These are phyloP conservation scores for Euleptes europaea DNA, from an alignment of 2,113 vertebrate genomes.

Conservation along the genomic window DNA sequence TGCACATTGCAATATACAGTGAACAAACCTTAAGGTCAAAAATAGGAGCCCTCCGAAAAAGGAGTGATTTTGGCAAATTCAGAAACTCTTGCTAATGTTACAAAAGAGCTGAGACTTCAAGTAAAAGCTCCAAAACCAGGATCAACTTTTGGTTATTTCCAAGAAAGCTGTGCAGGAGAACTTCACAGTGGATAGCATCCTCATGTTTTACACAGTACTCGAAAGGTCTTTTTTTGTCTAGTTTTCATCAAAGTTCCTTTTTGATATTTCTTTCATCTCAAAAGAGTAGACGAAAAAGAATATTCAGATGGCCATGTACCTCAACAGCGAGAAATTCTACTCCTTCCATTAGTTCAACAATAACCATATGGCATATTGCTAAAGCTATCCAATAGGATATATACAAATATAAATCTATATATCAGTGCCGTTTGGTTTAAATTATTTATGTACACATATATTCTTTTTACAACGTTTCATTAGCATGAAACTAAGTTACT, in stretches of 20 bases:
- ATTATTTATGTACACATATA: slow-evolving; percentile 74
- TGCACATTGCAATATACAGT: slow-evolving; percentile 64
- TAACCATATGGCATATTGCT: slow-evolving; percentile 67
- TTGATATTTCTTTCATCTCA: slow-evolving; percentile 46
- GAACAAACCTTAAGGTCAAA: slow-evolving; percentile 79
- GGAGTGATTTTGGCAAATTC: slow-evolving; percentile 68
- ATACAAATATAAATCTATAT: slow-evolving; percentile 33
- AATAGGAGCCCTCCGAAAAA: slow-evolving; percentile 74
- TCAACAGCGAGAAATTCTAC: slow-evolving; percentile 51
- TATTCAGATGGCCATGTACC: slow-evolving; percentile 45
- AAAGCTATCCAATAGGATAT: slow-evolving; percentile 83
- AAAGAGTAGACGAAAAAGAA: slow-evolving; percentile 48
- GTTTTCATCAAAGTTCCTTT: slow-evolving; percentile 51
- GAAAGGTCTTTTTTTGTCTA: slow-evolving; percentile 43
- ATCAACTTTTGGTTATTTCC: slow-evolving; percentile 20
- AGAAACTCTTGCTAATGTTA: slow-evolving; percentile 56
- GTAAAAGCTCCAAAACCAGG: slow-evolving; percentile 37
- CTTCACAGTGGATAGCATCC: neutral
- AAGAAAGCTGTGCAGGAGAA: neutral
- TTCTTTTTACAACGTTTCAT: slow-evolving; percentile 77
- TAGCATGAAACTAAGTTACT: slow-evolving; percentile 76
- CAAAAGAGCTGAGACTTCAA: slow-evolving; percentile 51
- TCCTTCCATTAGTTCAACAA: slow-evolving; percentile 45
- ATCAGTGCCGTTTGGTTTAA: slow-evolving; percentile 71
- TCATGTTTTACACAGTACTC: slow-evolving; percentile 42